Base-by-base conservation (phyloP, 2,888 invertebrate species). In the Gerosis bhagava region DNA sequence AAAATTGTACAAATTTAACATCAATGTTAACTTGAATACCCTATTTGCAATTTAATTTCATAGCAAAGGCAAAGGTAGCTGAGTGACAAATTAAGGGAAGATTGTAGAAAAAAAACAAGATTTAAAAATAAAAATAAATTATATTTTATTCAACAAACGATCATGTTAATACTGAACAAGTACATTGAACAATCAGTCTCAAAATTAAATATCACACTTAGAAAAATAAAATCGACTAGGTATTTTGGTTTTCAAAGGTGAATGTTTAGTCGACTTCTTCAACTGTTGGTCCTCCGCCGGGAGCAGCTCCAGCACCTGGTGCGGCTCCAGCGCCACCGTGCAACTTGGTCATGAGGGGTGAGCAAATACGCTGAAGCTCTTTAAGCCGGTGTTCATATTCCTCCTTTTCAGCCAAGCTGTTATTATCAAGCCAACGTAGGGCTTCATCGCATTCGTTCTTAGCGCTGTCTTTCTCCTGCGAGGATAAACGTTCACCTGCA, bases 361-460 rank as follows among this genome's bases (percentile, higher is more conserved):
- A 88, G 63, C 92, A 92, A 1, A 82, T 73, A 29, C 80, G 76
- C 60, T 91, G 91, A 29, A 93, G 31, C 40, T 93, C 92, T 60
- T 91, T 88, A 60, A 91, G 62, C 59, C 84, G 89, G 59, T 91
- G 86, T 49, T 93, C 91, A 60, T 88, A 92, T 68, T 92, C 93
- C 13, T 90, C 93, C 66, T 90, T 91, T 41, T 91, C 93, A 10
- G 91, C 94, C 62, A 87, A 75, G 10, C 82, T 89, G 79, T 92
- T 94, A 65, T 81, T 76, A 67, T 95, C 95, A 54, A 95, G 74
- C 95, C 95, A 95, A 42, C 83, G 87, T 39, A 94, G 73, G 31
- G 91, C 87, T 28, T 92, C 92, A 0, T 91, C 90, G 61, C 92
- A 92, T 41, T 84, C 81, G 1, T 63, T 67, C 12, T 70, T 65